Conservation (phyloP, 1,140 invertebrate genomes). For the Aphidius gifuensis region DNA sequence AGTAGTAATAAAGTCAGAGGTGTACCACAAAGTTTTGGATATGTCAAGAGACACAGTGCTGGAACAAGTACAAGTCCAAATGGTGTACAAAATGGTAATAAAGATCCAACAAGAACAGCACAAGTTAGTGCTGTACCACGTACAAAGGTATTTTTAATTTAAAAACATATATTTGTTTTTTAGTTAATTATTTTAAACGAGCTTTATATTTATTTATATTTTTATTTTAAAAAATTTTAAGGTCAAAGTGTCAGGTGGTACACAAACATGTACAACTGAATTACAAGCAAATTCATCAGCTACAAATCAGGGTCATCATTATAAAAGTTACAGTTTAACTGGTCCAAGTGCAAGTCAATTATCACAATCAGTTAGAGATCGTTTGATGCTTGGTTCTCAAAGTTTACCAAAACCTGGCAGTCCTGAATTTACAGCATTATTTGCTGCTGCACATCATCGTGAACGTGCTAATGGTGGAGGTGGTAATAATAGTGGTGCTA, state of each 20-base stretch:
- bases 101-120: slow-evolving; percentile 63
- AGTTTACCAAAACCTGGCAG: slow-evolving; percentile 73
- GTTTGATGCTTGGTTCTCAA: slow-evolving; percentile 75
- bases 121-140: slow-evolving; percentile 80
- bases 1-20: slow-evolving; percentile 62
- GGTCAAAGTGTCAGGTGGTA: slow-evolving; percentile 81
- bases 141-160: slow-evolving; percentile 59
- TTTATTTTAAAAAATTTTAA: slow-evolving; percentile 23
- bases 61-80: slow-evolving; percentile 55
- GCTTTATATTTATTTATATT: background rate
- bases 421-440: slow-evolving; percentile 63
- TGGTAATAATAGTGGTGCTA: no score
- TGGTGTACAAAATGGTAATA: slow-evolving; percentile 55
- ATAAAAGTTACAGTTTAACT: slow-evolving; percentile 76
- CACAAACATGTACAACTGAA: slow-evolving; percentile 81
- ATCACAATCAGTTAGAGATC: slow-evolving; percentile 78
- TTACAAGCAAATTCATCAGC: slow-evolving; percentile 54
- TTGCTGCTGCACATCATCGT: slow-evolving; percentile 52
- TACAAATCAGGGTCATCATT: slow-evolving; percentile 54
- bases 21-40: slow-evolving; percentile 76
- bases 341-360: slow-evolving; percentile 78
- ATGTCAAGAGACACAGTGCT: slow-evolving; percentile 72
- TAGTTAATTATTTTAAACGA: background rate
- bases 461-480: slow-evolving; percentile 37
- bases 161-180: background rate